phyloP scores from a whole-genome alignment of 2,888 invertebrate genomes.

The Epiblema foenella region DNA sequence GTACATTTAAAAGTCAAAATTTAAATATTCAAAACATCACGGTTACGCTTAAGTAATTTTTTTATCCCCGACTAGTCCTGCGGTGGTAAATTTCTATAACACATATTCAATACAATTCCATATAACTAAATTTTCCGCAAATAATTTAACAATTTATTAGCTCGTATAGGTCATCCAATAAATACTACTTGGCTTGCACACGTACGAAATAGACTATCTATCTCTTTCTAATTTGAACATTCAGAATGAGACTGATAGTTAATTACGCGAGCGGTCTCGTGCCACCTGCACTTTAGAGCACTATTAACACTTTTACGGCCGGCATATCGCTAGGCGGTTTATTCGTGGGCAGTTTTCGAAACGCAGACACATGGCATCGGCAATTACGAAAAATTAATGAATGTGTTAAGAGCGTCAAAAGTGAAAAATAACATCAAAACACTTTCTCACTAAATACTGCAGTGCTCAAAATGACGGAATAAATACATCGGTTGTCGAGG shows the following conservation, averaged over 20 bases:
- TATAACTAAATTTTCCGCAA: neutral
- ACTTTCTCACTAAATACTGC: neutral
- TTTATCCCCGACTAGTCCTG: conserved; percentile 23
- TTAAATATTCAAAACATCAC: conserved; percentile 5
- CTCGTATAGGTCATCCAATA: conserved; percentile 1
- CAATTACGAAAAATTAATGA: neutral
- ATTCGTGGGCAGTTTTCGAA: neutral
- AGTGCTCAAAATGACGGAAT: too few species aligned
- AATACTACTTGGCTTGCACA: neutral
- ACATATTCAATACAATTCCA: conserved; percentile 5
- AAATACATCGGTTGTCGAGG: too few species aligned
- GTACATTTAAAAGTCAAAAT: conserved; percentile 21
- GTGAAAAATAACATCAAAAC: neutral
- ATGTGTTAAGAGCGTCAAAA: neutral
- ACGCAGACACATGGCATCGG: neutral
- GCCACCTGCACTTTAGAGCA: neutral
- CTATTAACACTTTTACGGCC: neutral
- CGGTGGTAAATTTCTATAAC: conserved; percentile 29
- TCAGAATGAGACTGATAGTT: too few species aligned
- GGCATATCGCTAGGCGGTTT: neutral
- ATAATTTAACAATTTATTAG: conserved; percentile 18
- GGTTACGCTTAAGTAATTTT: conserved; percentile 19
- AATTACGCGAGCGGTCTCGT: too few species aligned
- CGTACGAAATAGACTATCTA: too few species aligned
- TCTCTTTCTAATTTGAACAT: too few species aligned